Base-by-base conservation (phyloP, 1,140 invertebrate species). In the Maniola jurtina region DNA sequence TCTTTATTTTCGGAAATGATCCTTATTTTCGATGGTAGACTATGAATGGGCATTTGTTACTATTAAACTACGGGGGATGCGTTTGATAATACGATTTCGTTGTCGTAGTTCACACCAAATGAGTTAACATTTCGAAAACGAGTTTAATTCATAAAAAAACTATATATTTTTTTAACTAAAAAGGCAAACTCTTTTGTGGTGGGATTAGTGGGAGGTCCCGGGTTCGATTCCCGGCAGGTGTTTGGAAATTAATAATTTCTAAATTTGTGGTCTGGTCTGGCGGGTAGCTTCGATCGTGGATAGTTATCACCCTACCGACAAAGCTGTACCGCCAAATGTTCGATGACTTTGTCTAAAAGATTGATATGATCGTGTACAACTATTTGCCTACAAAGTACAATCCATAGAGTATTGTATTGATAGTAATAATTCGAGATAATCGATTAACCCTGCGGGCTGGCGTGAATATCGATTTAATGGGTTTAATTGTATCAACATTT, bases 401-500 rank as follows among this genome's bases (percentile, higher is more conserved):
- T 45, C 45, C 54, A 14, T 48, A 40, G 62, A 42, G 14, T 36
- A 36, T 47, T 48, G 54, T 35, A 57, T 25, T 25, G 25, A 25
- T 25, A 25, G 25, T 25, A 25, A 58, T 56, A 25, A 33, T 33
- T 48, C 36, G 35, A 55, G 40, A 45, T 57, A 64, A 64, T 57
- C 62, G 62, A 58, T 57, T 64, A 48, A 13, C 64, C 64, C 34
- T 14, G 1, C 9, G 52, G 59, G 57, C 48, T 9, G 60, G 59
- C 60, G 59, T 57, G 60, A n/a, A 56, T 61, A 66, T 66, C 59
- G 59, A 67, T 57, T 55, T 45, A 55, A 63, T 63, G 35, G 45
- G 38, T 63, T 63, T 67, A 62, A 67, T 58, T 57, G 42, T 67
- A 67, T 62, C 65, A 50, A 50, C 54, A 62, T 67, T 67, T 50